Evolutionary conservation across 2,888 invertebrate genomes (phyloP), one percentile per base, ranked within the genome.

Genomic region (Eupsilia transversa): DNA sequence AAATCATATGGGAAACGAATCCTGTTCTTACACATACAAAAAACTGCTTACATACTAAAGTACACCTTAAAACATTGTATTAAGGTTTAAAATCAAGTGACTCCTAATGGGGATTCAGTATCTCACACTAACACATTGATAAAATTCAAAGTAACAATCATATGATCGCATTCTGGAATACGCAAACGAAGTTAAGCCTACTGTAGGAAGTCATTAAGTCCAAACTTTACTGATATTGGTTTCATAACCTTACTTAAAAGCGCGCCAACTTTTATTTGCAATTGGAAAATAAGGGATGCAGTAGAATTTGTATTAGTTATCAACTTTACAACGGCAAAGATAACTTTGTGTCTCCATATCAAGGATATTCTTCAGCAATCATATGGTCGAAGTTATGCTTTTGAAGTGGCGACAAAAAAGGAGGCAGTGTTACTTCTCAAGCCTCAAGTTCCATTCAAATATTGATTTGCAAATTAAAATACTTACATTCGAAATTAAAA

Each of bases 1-100:
- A 94, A 94, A 94, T 95, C 95, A 95, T 95, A 95, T 95, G 95
- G 94, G 94, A 94, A 93, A 90, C 90, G 86, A 93, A 94, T 95
- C 95, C 94, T 93, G 95, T 95, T 95, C 90, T 80, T 90, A 91
- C 90, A 91, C 71, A 74, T 17, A 77, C 46, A 59, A 65, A 71
- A 65, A 72, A 77, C 46, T n/a, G 1, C 3, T 1, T 0, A 3
- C 20, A 74, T 59, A 30, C 5, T 7, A 89, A 89, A 86, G 67
- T 83, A 9, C 46, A 74, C 77, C 64, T 76, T 92, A 90, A 17
- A 0, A 0, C 0, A 0, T 0, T 0, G 0, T 0, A 0, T 67
- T 87, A 91, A 77, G 72, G 80, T 77, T 66, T 12, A 87, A 84
- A 88, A 77, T 89, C 6, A 20, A 30, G 69, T 74, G n/a, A 20